phyloP scores from a whole-genome alignment of 2,888 invertebrate genomes.

The Phragmatobia fuliginosa region DNA sequence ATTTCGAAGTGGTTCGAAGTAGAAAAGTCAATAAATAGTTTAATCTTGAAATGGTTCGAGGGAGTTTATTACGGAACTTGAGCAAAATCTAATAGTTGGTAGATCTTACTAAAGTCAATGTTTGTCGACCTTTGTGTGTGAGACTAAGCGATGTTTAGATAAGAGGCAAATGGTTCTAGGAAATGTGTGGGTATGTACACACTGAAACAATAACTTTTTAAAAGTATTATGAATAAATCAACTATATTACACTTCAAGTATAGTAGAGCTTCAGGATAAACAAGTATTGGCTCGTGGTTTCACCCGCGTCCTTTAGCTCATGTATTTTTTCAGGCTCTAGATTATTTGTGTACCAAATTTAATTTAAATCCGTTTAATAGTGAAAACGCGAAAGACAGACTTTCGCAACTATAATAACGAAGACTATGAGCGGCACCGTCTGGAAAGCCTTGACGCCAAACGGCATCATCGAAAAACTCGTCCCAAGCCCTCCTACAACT shows the following conservation, averaged over 20 bases:
- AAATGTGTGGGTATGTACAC: background rate
- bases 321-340: no score
- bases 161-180: background rate
- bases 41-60: slow-evolving; percentile 47
- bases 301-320: no score
- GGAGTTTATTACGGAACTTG: slow-evolving; percentile 22
- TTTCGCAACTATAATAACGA: no score
- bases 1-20: slow-evolving; percentile 41
- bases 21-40: slow-evolving; percentile 47
- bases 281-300: no score
- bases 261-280: background rate
- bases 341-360: no score
- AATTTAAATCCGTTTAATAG: no score
- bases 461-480: no score
- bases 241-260: background rate
- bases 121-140: slow-evolving; percentile 14
- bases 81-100: slow-evolving; percentile 12
- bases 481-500: no score
- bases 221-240: background rate
- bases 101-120: slow-evolving; percentile 12
- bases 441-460: no score
- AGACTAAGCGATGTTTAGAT: background rate
- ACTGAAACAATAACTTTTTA: background rate
- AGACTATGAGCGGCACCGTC: no score
- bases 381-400: no score